A percentile compares a stretch with the other conserved stretches of the same genome.
Evolutionary conservation across 2,797 vertebrate species (phyloP).

Genomic region (Enteromius paludinosus): DNA sequence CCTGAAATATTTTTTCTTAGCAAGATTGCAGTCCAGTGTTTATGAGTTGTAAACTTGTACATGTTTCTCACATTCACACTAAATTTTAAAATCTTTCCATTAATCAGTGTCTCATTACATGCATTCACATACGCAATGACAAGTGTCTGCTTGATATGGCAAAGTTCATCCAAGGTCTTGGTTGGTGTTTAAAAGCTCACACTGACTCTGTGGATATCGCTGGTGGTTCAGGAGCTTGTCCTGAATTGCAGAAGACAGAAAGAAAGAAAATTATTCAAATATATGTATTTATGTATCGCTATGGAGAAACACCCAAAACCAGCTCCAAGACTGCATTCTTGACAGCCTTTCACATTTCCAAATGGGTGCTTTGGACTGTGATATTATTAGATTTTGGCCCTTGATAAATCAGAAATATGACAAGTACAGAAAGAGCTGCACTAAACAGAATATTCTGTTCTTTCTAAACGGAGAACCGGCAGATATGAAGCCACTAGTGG

Average conservation of each 20-base stretch:
- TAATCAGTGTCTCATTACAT: not conserved
- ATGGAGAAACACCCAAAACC: slow-evolving; percentile 3
- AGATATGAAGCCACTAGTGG: not conserved
- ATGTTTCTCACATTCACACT: not conserved
- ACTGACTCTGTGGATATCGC: slow-evolving; percentile 8
- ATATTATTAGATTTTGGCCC: not conserved
- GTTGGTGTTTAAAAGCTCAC: slow-evolving; percentile 9
- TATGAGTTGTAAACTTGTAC: slow-evolving; percentile 1
- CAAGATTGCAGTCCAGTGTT: not conserved
- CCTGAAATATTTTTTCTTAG: not conserved
- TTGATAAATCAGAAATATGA: not conserved
- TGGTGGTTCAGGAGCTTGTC: slow-evolving; percentile 14
- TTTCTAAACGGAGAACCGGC: not conserved
- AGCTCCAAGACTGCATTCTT: not conserved
- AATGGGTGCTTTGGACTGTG: not conserved
- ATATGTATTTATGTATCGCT: slow-evolving; percentile 14
- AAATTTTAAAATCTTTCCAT: not conserved
- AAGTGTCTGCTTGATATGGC: not conserved
- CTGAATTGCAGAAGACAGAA: slow-evolving; percentile 15
- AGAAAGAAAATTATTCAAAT: slow-evolving; percentile 8
- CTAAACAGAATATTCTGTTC: not conserved
- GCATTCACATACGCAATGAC: not conserved
- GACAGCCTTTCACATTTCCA: slow-evolving; percentile 5
- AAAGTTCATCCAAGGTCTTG: not conserved
- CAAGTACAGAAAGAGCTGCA: slow-evolving; percentile 16